A percentile compares a stretch with the other conserved stretches of the same genome.
Evolutionary conservation across 2,797 vertebrate genomes (phyloP).

Genomic region (Hipposideros larvatus): DNA sequence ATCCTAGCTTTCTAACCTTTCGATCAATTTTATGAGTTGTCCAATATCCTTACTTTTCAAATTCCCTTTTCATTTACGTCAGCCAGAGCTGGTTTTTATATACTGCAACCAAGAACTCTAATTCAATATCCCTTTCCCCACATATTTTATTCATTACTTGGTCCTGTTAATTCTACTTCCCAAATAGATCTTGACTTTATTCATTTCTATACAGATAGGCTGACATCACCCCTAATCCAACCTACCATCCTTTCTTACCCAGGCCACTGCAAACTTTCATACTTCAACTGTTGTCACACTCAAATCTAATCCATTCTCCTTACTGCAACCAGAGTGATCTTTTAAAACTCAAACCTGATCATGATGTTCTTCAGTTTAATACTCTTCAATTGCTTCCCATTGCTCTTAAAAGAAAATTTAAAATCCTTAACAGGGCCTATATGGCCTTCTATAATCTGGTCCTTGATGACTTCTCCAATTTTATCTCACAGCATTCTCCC

Average conservation of each 20-base stretch:
- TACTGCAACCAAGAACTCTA: not conserved
- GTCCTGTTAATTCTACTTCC: not conserved
- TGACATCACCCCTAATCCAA: not conserved
- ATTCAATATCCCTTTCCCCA: not conserved
- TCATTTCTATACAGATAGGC: not conserved
- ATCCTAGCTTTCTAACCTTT: not conserved
- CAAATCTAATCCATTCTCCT: not conserved
- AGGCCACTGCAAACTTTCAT: not conserved
- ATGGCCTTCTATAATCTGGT: not conserved
- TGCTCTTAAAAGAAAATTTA: constrained; percentile 9
- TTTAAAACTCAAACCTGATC: not conserved
- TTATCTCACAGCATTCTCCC: not conserved
- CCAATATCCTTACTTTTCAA: not conserved
- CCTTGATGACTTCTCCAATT: not conserved
- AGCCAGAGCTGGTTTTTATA: not conserved
- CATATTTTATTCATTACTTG: not conserved
- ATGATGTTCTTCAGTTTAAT: not conserved
- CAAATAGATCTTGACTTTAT: not conserved
- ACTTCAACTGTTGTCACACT: not conserved
- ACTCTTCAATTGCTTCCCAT: not conserved
- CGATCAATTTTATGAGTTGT: not conserved
- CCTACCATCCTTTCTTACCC: not conserved
- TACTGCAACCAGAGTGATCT: not conserved
- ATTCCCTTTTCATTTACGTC: not conserved
- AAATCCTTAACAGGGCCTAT: not conserved